phyloP scores from a whole-genome alignment of 2,113 vertebrate genomes.

The Xenopus laevis region DNA sequence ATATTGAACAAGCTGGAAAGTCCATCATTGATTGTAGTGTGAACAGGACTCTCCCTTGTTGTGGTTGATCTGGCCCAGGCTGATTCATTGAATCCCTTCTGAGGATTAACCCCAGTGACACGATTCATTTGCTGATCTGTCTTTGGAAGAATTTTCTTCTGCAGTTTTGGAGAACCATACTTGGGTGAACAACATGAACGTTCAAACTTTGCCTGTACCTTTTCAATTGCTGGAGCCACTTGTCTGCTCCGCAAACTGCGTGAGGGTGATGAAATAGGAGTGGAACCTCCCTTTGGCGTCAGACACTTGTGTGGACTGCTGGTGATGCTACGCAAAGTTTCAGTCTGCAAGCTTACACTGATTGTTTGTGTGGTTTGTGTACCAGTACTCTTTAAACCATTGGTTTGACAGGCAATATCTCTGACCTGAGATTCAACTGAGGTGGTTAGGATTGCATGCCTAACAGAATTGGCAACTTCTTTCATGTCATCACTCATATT shows the following conservation, averaged over 20 bases:
- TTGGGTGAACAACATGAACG: constrained; percentile 95
- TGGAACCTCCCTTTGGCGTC: constrained; percentile 83
- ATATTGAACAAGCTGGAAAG: constrained; percentile 98
- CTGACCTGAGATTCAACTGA: constrained; percentile 65
- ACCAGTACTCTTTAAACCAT: constrained; percentile 76
- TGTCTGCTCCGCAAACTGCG: constrained; percentile 83
- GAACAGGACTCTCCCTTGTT: constrained; percentile 92
- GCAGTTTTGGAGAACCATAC: constrained; percentile 92
- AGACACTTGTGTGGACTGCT: constrained; percentile 96
- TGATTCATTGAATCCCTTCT: constrained; percentile 89
- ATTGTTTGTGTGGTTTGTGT: constrained; percentile 91
- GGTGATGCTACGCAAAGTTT: constrained; percentile 80
- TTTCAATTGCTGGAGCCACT: constrained; percentile 82
- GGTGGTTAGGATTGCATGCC: constrained; percentile 74
- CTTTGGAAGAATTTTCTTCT: constrained; percentile 76
- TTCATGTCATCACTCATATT: constrained; percentile 98
- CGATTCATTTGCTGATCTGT: constrained; percentile 62
- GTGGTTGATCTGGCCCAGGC: constrained; percentile 97
- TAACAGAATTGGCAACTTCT: constrained; percentile 90
- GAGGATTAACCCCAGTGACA: constrained; percentile 70
- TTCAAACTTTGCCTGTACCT: constrained; percentile 91
- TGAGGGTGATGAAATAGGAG: constrained; percentile 88
- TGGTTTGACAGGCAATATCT: constrained; percentile 90
- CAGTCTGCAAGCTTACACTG: constrained; percentile 89
- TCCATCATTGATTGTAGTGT: constrained; percentile 94